These are phyloP conservation scores for Strix uralensis DNA, from an alignment of 2,113 vertebrate genomes.

Conservation along the genomic window DNA sequence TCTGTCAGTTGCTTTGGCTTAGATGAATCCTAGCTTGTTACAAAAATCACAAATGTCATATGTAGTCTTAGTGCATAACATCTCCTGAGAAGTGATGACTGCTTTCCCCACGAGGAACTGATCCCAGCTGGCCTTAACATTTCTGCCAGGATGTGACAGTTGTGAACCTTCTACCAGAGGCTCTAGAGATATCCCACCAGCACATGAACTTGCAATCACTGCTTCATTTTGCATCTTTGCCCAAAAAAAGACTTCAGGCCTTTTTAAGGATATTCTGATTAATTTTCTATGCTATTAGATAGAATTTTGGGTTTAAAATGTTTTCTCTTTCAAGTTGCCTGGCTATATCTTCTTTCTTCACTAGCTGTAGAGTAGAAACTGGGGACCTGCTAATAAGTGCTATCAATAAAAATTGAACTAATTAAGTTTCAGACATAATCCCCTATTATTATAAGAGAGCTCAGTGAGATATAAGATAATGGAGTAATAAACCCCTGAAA, in stretches of 20 bases:
- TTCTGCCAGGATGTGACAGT: background rate
- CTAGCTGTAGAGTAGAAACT: background rate
- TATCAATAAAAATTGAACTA: constrained; percentile 48
- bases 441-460: background rate
- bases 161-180: background rate
- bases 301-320: background rate
- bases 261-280: background rate
- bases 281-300: background rate
- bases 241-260: background rate
- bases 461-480: constrained; percentile 16
- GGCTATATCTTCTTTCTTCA: background rate
- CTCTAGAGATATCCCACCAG: background rate
- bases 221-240: background rate
- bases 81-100: background rate
- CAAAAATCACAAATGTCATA: background rate
- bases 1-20: background rate
- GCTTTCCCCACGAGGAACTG: background rate
- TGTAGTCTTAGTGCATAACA: background rate
- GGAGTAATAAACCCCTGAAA: constrained; percentile 20
- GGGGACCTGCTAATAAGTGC: background rate
- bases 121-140: background rate
- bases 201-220: background rate
- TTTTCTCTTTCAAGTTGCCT: background rate
- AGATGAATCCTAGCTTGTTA: background rate
- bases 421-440: constrained; percentile 48